These are phyloP conservation scores for Knipowitschia caucasica DNA, from an alignment of 2,797 vertebrate genomes.

Conservation along the genomic window DNA sequence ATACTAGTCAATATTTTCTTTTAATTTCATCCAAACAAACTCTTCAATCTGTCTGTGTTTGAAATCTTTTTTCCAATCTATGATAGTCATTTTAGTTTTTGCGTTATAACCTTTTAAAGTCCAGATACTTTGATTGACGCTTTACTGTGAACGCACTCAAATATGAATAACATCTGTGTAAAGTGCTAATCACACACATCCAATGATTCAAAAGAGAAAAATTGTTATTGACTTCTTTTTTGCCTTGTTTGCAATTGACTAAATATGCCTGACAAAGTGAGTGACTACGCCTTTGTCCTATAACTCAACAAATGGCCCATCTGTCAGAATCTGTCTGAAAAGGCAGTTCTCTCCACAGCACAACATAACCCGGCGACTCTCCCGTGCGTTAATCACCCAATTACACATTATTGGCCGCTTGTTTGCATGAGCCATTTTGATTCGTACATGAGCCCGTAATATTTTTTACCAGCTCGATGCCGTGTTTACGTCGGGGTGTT, in stretches of 20 bases:
- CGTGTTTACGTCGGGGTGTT: constrained; percentile 1
- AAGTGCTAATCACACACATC: too few species aligned
- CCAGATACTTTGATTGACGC: too few species aligned
- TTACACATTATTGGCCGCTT: constrained; percentile 4
- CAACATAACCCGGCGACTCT: neutral
- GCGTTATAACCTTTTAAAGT: too few species aligned
- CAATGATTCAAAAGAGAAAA: too few species aligned
- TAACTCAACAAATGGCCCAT: neutral
- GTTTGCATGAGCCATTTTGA: neutral
- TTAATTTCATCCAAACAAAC: too few species aligned
- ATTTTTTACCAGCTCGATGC: constrained; percentile 3
- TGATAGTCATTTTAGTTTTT: too few species aligned
- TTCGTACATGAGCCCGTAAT: neutral
- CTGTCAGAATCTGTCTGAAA: neutral
- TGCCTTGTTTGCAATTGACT: too few species aligned
- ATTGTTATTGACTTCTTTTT: neutral
- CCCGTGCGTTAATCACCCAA: neutral
- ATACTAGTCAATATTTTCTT: too few species aligned
- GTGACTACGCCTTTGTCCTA: neutral
- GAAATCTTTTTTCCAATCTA: too few species aligned
- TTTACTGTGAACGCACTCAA: too few species aligned
- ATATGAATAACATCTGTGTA: too few species aligned
- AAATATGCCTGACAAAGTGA: neutral
- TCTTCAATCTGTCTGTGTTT: too few species aligned
- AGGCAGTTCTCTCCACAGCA: neutral